phyloP scores from a whole-genome alignment of 2,113 vertebrate species.

The Silurus glanis region DNA sequence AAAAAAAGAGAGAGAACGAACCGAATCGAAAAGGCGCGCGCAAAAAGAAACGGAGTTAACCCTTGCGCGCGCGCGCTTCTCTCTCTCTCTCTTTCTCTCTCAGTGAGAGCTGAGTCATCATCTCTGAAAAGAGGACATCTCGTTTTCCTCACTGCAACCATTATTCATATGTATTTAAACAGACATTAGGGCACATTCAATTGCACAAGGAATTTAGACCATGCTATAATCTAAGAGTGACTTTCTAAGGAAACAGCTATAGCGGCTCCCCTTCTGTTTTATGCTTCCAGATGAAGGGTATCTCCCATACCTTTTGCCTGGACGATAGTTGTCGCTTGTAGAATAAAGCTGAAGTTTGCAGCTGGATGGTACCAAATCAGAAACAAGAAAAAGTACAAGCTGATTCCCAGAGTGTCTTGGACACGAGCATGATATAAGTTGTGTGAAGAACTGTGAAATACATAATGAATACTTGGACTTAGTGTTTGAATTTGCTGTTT shows the following conservation, averaged over 20 bases:
- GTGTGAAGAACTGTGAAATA: background rate
- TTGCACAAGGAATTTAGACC: background rate
- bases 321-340: background rate
- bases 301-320: background rate
- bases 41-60: background rate
- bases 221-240: background rate
- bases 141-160: background rate
- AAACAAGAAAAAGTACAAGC: background rate
- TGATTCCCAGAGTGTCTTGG: background rate
- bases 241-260: background rate
- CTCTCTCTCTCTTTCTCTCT: background rate
- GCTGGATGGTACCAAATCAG: background rate
- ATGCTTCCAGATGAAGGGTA: too few relatives aligned
- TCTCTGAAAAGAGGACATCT: slow-evolving; percentile 30
- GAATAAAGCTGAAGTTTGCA: background rate
- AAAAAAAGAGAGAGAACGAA: background rate
- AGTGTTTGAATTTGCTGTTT: background rate
- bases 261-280: background rate
- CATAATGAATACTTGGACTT: background rate
- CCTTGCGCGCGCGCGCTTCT: background rate
- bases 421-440: background rate
- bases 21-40: slow-evolving; percentile 16
- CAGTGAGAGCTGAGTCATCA: slow-evolving; percentile 27
- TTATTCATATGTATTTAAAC: background rate
- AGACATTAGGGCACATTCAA: background rate